phyloP scores from a whole-genome alignment of 2,113 vertebrate species.

The Clupea harengus region DNA sequence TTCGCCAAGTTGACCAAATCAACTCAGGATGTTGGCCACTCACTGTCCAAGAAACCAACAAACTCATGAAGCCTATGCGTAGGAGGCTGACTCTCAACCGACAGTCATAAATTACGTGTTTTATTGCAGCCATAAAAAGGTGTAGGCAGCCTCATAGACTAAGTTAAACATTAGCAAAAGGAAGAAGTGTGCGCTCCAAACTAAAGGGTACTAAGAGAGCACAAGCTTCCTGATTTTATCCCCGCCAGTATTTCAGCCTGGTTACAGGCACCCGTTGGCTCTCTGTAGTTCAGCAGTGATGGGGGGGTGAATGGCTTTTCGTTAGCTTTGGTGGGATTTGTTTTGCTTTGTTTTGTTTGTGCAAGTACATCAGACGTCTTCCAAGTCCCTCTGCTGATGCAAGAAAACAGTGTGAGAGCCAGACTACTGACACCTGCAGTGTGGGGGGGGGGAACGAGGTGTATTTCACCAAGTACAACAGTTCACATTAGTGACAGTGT shows the following conservation, averaged over 20 bases:
- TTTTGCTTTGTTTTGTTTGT: no score
- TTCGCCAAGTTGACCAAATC: not conserved
- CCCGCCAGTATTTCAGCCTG: not conserved
- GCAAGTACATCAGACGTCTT: no score
- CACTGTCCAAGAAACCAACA: not conserved
- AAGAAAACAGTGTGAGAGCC: no score
- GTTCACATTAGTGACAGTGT: no score
- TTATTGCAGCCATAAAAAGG: slow-evolving; percentile 70
- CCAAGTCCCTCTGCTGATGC: no score
- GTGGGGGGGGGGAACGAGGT: no score
- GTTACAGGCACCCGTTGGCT: no score
- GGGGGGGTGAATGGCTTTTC: no score
- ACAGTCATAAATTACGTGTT: slow-evolving; percentile 42
- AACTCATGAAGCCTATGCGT: not conserved
- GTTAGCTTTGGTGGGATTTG: no score
- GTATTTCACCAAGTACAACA: no score
- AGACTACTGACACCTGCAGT: no score
- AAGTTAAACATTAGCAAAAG: slow-evolving; percentile 62
- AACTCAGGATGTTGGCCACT: not conserved
- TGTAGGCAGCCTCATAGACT: slow-evolving; percentile 46
- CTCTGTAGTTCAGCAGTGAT: no score
- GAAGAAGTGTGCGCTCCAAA: not conserved
- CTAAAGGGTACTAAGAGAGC: not conserved
- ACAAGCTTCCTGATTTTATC: not conserved
- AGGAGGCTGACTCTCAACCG: not conserved